Conservation (phyloP, 2,888 invertebrate species). For the Drosophila pseudotakahashii region DNA sequence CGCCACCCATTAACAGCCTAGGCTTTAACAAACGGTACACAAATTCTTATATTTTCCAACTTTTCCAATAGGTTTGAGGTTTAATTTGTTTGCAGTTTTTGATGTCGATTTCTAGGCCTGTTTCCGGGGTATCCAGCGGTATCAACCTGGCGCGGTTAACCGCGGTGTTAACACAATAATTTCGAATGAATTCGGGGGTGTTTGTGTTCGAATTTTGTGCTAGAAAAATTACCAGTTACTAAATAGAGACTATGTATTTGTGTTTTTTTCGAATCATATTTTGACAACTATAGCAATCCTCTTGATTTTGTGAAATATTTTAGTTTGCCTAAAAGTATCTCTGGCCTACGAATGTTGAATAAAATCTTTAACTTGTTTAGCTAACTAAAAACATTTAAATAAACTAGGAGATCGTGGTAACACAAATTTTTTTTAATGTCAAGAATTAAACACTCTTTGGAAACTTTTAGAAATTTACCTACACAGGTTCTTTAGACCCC, state of each 20-base stretch:
- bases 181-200: slow-evolving; percentile 52
- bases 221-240: slow-evolving; percentile 55
- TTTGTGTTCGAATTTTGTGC: slow-evolving; percentile 68
- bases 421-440: too few species aligned
- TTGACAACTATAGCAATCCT: slow-evolving; percentile 14
- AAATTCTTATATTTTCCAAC: not conserved
- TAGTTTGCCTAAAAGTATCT: too few species aligned
- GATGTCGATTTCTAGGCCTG: not conserved
- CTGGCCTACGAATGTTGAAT: too few species aligned
- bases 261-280: slow-evolving; percentile 10
- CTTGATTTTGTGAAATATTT: too few species aligned
- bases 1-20: slow-evolving; percentile 54
- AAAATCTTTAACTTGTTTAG: too few species aligned
- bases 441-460: too few species aligned
- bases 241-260: slow-evolving; percentile 29
- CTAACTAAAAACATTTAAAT: not conserved
- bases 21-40: not conserved
- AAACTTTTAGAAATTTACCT: not conserved
- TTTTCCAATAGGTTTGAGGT: not conserved
- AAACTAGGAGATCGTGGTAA: not conserved
- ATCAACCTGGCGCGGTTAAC: slow-evolving; percentile 10
- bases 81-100: not conserved
- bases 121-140: not conserved
- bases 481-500: not conserved
- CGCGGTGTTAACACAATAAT: slow-evolving; percentile 65